These are phyloP conservation scores for Clistopyga incitator DNA, from an alignment of 2,888 invertebrate species.

Conservation along the genomic window DNA sequence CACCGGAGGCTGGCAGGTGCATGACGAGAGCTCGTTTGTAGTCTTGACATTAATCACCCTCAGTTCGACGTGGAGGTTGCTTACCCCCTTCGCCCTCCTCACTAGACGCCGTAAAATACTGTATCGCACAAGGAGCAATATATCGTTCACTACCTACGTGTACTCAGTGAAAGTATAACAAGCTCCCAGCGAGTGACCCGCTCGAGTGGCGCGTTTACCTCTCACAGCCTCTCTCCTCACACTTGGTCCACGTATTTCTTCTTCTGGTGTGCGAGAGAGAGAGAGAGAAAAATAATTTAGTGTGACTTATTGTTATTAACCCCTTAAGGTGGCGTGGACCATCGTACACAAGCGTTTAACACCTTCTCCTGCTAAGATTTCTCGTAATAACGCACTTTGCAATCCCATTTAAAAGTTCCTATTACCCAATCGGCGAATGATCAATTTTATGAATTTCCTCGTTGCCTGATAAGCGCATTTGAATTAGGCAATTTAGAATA, in stretches of 20 bases:
- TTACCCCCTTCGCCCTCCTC: conserved; percentile 34
- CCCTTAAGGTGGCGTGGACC: conserved; percentile 12
- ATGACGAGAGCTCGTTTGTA: conserved; percentile 69
- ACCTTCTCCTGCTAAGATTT: neutral
- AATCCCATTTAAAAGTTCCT: neutral
- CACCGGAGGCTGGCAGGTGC: conserved; percentile 54
- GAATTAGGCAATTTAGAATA: too few relatives aligned
- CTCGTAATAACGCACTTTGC: neutral
- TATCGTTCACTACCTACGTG: conserved; percentile 39
- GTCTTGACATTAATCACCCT: conserved; percentile 68
- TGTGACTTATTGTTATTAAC: conserved; percentile 25
- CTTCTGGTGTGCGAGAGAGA: neutral
- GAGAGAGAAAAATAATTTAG: conserved; percentile 8
- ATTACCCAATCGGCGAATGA: neutral
- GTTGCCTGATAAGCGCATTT: too few relatives aligned
- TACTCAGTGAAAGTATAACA: conserved; percentile 65
- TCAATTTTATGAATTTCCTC: too few relatives aligned
- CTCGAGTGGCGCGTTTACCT: conserved; percentile 47
- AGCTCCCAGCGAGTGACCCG: conserved; percentile 55
- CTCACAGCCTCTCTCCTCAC: conserved; percentile 39
- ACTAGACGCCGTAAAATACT: conserved; percentile 23
- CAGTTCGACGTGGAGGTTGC: conserved; percentile 59
- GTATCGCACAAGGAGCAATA: conserved; percentile 38
- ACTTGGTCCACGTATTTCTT: conserved; percentile 6
- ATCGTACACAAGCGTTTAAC: conserved; percentile 9